Conservation (phyloP, 2,797 vertebrate genomes). For the Gymnothorax reevesii region DNA sequence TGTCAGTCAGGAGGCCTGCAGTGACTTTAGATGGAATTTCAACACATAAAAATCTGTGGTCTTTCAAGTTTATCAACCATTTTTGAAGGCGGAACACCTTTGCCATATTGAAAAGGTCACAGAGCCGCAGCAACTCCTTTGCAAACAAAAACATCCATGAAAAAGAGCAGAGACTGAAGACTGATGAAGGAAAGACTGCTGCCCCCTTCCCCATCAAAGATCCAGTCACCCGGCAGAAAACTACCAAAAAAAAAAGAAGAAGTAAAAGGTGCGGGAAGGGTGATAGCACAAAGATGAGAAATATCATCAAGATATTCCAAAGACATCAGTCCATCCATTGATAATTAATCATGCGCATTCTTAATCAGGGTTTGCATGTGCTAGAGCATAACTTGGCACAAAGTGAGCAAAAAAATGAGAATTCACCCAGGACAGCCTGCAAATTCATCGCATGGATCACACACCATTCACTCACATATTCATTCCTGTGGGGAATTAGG, state of each 20-base stretch:
- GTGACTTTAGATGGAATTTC: background rate
- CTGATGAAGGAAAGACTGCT: background rate
- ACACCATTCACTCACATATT: no score
- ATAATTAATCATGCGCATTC: no score
- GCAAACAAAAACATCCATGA: background rate
- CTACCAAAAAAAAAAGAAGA: background rate
- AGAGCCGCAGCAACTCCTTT: background rate
- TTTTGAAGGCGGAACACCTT: background rate
- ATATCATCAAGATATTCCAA: background rate
- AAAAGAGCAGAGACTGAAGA: background rate
- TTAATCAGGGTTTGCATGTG: no score
- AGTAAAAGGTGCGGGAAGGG: background rate
- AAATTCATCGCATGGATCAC: no score
- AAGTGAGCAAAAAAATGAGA: no score
- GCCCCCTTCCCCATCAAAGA: conserved; percentile 37
- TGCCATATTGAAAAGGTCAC: background rate
- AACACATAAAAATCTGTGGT: background rate
- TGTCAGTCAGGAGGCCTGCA: no score
- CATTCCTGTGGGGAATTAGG: no score
- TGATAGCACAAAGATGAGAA: background rate
- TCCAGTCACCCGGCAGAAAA: conserved; percentile 51
- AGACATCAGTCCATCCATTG: background rate
- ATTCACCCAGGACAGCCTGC: no score
- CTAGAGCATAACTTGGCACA: no score
- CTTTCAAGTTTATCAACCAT: background rate